phyloP scores from a whole-genome alignment of 2,888 invertebrate species.

The Amblyjoppa proteus region DNA sequence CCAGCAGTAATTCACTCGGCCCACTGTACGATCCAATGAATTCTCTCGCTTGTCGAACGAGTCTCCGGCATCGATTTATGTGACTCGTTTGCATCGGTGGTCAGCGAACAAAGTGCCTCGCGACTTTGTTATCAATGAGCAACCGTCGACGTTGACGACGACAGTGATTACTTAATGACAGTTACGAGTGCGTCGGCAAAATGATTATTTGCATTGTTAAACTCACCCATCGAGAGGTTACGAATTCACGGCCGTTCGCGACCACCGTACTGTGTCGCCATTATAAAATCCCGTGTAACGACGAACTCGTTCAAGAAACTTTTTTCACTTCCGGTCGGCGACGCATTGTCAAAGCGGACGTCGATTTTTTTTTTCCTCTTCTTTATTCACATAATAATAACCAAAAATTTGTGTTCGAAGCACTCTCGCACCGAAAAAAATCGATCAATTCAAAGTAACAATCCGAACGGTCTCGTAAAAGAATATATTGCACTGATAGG shows the following conservation, averaged over 20 bases:
- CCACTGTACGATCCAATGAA: not conserved
- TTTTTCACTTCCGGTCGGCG: not conserved
- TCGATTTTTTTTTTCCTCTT: not conserved
- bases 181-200: not conserved
- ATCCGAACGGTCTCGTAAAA: not conserved
- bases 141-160: not conserved
- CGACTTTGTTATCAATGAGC: conserved; percentile 13
- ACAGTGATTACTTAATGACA: conserved; percentile 6
- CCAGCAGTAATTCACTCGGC: not conserved
- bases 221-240: not conserved
- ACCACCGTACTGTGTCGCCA: not conserved
- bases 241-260: not conserved
- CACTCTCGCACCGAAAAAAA: conserved; percentile 26
- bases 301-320: not conserved
- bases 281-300: not conserved
- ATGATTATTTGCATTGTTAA: not conserved
- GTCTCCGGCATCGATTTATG: not conserved
- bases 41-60: not conserved
- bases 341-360: not conserved
- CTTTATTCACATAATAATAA: not conserved
- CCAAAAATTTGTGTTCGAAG: not conserved
- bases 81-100: not conserved
- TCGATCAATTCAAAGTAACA: not conserved
- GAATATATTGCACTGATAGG: conserved; percentile 12
- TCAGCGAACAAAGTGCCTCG: conserved; percentile 5